Base-by-base conservation (phyloP, 1,140 invertebrate genomes). In the Chymomyza costata region DNA sequence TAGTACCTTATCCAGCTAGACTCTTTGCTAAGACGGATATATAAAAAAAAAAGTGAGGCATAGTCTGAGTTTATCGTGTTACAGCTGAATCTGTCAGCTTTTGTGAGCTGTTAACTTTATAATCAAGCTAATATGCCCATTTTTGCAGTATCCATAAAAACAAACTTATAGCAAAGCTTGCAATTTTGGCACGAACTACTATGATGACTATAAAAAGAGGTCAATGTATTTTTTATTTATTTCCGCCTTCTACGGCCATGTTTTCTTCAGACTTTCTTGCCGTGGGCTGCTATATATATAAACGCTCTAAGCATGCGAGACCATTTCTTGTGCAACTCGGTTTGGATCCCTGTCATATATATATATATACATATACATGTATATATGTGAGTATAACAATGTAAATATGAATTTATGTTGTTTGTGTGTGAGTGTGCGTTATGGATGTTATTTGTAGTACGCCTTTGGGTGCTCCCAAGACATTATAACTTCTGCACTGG, bases 101-200 rank as follows among this genome's bases (percentile, higher is more conserved):
- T n/a, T n/a, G n/a, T n/a, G n/a, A n/a, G n/a, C n/a, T n/a, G n/a
- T n/a, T n/a, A n/a, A n/a, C n/a, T n/a, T n/a, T n/a, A n/a, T n/a
- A n/a, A n/a, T n/a, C n/a, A n/a, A n/a, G n/a, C n/a, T n/a, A n/a
- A n/a, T n/a, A n/a, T n/a, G n/a, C n/a, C n/a, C n/a, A n/a, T n/a
- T n/a, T n/a, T n/a, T n/a, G n/a, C n/a, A n/a, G n/a, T n/a, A n/a
- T n/a, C n/a, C n/a, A n/a, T n/a, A 50, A 19, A 18, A 62, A 21
- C 52, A 70, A 61, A 80, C 63, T 76, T 76, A 76, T 71, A 80
- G 71, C 71, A 67, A 34, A 40, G 43, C 66, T 76, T 59, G 71
- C 71, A 65, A 65, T 62, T 65, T 78, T 55, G 61, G 19, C 30
- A 44, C 59, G 40, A 40, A n/a, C 21, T 17, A 7, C 14, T 3